A percentile compares a stretch with the other conserved stretches of the same genome.
These are phyloP conservation scores for Drosophila tripunctata DNA, from an alignment of 2,888 invertebrate genomes.

Conservation along the genomic window DNA sequence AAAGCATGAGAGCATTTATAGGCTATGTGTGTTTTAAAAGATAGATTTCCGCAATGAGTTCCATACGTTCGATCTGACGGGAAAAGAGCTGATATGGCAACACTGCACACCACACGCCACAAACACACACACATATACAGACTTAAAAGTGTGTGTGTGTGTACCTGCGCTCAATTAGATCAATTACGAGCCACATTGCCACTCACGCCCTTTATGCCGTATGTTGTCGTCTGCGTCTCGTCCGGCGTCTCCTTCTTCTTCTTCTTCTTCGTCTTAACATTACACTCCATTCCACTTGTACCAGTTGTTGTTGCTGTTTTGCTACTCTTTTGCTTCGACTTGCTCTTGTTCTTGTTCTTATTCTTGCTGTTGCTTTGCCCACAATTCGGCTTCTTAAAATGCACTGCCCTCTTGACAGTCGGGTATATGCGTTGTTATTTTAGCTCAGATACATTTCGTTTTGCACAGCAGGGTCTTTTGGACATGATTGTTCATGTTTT, in stretches of 20 bases:
- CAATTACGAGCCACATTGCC: slow-evolving; percentile 72
- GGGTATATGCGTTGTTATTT: slow-evolving; percentile 51
- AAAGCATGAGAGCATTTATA: no score
- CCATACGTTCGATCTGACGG: no score
- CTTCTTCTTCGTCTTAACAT: no score
- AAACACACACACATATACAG: slow-evolving; percentile 29
- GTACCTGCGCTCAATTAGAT: slow-evolving; percentile 74
- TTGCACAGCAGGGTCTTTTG: slow-evolving; percentile 13
- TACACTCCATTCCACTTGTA: slow-evolving; percentile 37
- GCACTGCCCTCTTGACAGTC: slow-evolving; percentile 32
- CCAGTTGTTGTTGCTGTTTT: slow-evolving; percentile 22
- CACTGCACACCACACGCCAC: slow-evolving; percentile 3
- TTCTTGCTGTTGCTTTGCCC: slow-evolving; percentile 23
- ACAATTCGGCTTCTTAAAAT: slow-evolving; percentile 34
- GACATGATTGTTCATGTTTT: slow-evolving; percentile 40
- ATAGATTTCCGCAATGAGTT: no score
- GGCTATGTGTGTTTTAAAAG: no score
- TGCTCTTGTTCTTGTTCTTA: background rate
- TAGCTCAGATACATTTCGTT: slow-evolving; percentile 10
- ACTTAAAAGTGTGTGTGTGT: slow-evolving; percentile 12
- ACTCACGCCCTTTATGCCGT: slow-evolving; percentile 64
- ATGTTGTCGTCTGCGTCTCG: slow-evolving; percentile 33
- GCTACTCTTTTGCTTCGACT: background rate
- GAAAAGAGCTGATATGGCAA: no score
- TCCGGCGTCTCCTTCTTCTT: slow-evolving; percentile 26